These are phyloP conservation scores for Psylliodes chrysocephalus DNA, from an alignment of 2,888 invertebrate genomes.

Conservation along the genomic window DNA sequence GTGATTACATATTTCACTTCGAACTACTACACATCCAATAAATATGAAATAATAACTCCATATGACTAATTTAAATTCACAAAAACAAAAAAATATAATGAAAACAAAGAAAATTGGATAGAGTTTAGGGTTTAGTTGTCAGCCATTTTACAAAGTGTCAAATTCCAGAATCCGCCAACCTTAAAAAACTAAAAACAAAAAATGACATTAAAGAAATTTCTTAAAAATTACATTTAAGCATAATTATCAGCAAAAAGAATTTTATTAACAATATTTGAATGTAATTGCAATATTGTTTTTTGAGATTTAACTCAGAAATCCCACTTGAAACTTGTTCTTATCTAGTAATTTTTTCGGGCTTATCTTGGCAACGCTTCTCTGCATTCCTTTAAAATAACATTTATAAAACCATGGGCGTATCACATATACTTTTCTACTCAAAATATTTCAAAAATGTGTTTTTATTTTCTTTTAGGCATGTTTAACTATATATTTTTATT, in stretches of 20 bases:
- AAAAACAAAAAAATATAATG: constrained; percentile 60
- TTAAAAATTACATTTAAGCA: not conserved
- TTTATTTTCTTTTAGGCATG: too few species aligned
- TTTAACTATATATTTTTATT: too few species aligned
- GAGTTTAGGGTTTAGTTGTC: constrained; percentile 59
- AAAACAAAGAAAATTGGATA: constrained; percentile 65
- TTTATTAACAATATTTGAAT: not conserved
- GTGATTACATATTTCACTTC: constrained; percentile 33
- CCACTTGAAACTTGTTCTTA: constrained; percentile 20
- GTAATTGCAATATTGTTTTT: constrained; percentile 9
- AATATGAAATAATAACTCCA: constrained; percentile 29
- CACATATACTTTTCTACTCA: not conserved
- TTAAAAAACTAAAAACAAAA: constrained; percentile 39
- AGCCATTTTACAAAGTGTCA: constrained; percentile 65
- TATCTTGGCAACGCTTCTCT: constrained; percentile 38
- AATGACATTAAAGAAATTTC: constrained; percentile 11
- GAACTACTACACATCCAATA: constrained; percentile 15
- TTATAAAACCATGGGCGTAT: constrained; percentile 48
- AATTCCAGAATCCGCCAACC: constrained; percentile 63
- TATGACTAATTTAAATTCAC: constrained; percentile 45
- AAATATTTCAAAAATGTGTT: too few species aligned
- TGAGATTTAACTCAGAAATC: constrained; percentile 4
- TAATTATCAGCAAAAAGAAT: constrained; percentile 13
- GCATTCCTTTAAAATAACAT: constrained; percentile 43
- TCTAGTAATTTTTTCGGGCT: constrained; percentile 35